phyloP scores from a whole-genome alignment of 2,797 vertebrate species.

The Spinus pinus region DNA sequence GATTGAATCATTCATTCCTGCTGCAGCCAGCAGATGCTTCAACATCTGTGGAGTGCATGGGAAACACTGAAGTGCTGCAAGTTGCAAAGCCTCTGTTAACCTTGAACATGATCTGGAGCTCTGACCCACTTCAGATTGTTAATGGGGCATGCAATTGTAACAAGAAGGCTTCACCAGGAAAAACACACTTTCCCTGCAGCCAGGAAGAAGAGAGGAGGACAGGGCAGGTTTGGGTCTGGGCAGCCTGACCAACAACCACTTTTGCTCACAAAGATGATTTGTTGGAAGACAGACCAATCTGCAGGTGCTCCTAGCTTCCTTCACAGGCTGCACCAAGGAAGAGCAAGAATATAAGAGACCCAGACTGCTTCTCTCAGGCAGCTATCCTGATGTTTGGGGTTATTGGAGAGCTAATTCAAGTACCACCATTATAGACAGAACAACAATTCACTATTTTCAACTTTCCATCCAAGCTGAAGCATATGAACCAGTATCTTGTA shows the following conservation, averaged over 20 bases:
- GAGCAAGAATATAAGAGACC: background rate
- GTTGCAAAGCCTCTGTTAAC: slow-evolving; percentile 29
- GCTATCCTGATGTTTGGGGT: background rate
- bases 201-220: background rate
- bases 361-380: background rate
- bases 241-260: background rate
- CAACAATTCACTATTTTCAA: background rate
- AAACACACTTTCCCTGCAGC: background rate
- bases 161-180: background rate
- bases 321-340: background rate
- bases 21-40: slow-evolving; percentile 39
- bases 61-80: background rate
- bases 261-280: background rate
- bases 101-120: background rate
- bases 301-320: background rate
- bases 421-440: background rate
- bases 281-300: background rate
- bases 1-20: background rate
- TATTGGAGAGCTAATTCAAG: background rate
- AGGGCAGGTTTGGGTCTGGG: background rate
- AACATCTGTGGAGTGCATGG: slow-evolving; percentile 42
- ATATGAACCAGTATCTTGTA: background rate
- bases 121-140: slow-evolving; percentile 20
- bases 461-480: background rate
- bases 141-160: background rate